Conservation (phyloP, 2,797 vertebrate species). For the Numenius phaeopus region DNA sequence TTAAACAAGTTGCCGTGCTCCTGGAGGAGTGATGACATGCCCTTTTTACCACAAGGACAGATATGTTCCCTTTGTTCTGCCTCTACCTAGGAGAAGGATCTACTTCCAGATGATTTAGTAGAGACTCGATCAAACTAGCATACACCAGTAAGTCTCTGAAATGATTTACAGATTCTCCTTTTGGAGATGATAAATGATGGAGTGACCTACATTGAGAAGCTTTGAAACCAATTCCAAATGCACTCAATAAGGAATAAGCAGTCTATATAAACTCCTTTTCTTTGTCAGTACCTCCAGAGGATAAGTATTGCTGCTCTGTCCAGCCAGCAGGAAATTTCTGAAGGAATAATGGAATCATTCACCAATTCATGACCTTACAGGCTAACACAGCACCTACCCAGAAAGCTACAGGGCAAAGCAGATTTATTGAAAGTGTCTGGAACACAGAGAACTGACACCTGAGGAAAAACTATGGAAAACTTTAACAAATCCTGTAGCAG, state of each 20-base stretch:
- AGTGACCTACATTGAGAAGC: constrained; percentile 50
- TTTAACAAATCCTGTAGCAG: constrained; percentile 48
- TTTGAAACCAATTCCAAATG: constrained; percentile 72
- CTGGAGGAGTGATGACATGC: constrained; percentile 20
- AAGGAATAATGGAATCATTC: constrained; percentile 78
- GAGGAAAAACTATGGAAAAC: constrained; percentile 56
- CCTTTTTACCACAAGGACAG: constrained; percentile 27
- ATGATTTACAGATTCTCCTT: constrained; percentile 71
- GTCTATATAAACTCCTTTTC: constrained; percentile 52
- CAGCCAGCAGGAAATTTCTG: constrained; percentile 73
- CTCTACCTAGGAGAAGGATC: constrained; percentile 23
- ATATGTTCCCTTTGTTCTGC: constrained; percentile 34
- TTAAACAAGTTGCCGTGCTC: background rate
- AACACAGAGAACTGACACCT: constrained; percentile 66
- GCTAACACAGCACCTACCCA: constrained; percentile 63
- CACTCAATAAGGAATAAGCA: constrained; percentile 44
- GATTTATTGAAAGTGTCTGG: constrained; percentile 68
- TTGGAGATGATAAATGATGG: constrained; percentile 67
- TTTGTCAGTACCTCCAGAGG: constrained; percentile 64
- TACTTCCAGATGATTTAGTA: constrained; percentile 61
- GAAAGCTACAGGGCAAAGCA: constrained; percentile 62
- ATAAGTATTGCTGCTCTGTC: constrained; percentile 56
- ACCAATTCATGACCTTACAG: constrained; percentile 62
- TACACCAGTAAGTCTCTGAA: constrained; percentile 41
- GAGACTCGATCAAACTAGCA: constrained; percentile 34